Percentiles rank a stretch among this genome's conserved stretches.
Evolutionary conservation across 1,140 invertebrate species (phyloP).

Genomic region (Lysiphlebus fabarum): DNA sequence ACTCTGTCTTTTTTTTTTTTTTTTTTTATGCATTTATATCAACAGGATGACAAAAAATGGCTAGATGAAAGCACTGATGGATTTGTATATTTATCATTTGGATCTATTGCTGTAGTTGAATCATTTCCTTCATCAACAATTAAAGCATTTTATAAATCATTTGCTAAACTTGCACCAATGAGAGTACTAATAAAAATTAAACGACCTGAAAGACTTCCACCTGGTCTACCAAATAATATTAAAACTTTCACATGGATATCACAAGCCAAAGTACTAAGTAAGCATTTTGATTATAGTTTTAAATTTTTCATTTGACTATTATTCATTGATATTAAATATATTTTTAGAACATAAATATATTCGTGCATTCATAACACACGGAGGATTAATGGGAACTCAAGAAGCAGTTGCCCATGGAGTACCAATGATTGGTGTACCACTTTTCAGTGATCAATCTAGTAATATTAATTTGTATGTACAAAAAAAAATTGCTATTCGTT

Average conservation of each 20-base stretch:
- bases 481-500: conserved; percentile 37
- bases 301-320: background rate
- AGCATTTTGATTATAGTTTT: conserved; percentile 35
- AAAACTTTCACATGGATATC: conserved; percentile 62
- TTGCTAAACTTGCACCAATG: conserved; percentile 35
- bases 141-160: conserved; percentile 32
- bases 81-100: conserved; percentile 69
- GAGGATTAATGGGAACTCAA: conserved; percentile 69
- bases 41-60: conserved; percentile 44
- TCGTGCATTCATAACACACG: conserved; percentile 69
- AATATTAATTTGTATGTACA: conserved; percentile 45
- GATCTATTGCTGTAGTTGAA: conserved; percentile 64
- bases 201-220: conserved; percentile 31
- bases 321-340: conserved; percentile 3
- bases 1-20: background rate
- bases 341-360: conserved; percentile 42
- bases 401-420: conserved; percentile 73
- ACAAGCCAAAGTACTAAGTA: conserved; percentile 63
- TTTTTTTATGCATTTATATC: background rate
- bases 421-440: conserved; percentile 69
- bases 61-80: conserved; percentile 64
- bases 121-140: conserved; percentile 36
- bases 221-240: conserved; percentile 60
- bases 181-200: conserved; percentile 37
- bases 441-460: conserved; percentile 68